Percentiles rank a stretch among this genome's conserved stretches.
phyloP scores from a whole-genome alignment of 1,140 invertebrate species.

The Phymastichus coffea region DNA sequence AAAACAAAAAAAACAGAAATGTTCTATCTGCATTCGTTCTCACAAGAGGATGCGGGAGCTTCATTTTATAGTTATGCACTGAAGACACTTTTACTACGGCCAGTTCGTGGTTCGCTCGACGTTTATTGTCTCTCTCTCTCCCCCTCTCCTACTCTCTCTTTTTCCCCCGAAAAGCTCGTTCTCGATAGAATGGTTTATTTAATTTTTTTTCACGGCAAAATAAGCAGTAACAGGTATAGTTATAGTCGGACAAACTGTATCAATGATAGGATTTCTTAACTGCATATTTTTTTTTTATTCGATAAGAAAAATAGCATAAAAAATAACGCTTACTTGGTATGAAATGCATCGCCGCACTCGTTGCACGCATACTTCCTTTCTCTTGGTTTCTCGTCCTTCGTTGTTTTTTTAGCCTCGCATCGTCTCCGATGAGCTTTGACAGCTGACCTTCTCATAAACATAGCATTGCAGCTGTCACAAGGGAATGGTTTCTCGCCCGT shows the following conservation, averaged over 20 bases:
- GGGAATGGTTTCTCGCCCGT: constrained; percentile 77
- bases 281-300: too few species aligned
- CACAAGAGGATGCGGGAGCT: constrained; percentile 26
- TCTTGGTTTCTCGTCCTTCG: constrained; percentile 13
- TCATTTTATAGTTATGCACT: constrained; percentile 50
- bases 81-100: constrained; percentile 48
- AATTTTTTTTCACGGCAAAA: too few species aligned
- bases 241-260: too few species aligned
- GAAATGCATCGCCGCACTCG: constrained; percentile 63
- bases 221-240: too few species aligned
- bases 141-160: neutral
- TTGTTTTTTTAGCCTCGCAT: constrained; percentile 28
- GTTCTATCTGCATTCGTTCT: constrained; percentile 17
- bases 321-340: constrained; percentile 68
- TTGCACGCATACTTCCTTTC: constrained; percentile 56
- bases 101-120: constrained; percentile 29
- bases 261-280: too few species aligned
- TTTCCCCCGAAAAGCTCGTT: constrained; percentile 26
- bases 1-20: constrained; percentile 3
- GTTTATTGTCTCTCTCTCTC: constrained; percentile 39
- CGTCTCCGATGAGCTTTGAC: constrained; percentile 46
- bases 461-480: constrained; percentile 61
- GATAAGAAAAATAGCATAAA: too few species aligned
- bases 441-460: constrained; percentile 68
- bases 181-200: too few species aligned